Conservation (phyloP, 1,140 invertebrate species). For the Trialeurodes vaporariorum region DNA sequence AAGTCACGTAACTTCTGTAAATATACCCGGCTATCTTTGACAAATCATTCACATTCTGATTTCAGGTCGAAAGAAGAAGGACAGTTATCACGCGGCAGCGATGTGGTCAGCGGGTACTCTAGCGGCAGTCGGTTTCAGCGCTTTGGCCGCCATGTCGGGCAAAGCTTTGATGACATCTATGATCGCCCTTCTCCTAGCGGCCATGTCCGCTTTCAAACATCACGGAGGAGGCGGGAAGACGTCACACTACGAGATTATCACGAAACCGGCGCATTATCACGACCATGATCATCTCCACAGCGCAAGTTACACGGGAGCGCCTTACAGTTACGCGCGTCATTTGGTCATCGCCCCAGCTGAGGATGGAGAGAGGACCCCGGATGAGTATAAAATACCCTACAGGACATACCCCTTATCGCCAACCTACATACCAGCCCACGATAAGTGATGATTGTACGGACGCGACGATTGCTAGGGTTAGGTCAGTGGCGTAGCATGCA, state of each 20-base stretch:
- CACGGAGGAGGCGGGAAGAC: conserved; percentile 35
- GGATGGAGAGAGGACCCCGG: not conserved
- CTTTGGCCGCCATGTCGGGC: conserved; percentile 58
- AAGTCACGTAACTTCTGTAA: too few relatives aligned
- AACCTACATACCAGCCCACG: not conserved
- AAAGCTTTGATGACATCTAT: conserved; percentile 71
- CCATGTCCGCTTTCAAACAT: conserved; percentile 51
- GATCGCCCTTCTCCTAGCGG: conserved; percentile 62
- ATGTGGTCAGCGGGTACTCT: conserved; percentile 49
- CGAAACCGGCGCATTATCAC: conserved; percentile 59
- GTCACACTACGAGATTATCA: conserved; percentile 57
- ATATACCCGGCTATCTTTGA: too few relatives aligned
- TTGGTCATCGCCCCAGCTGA: conserved; percentile 1
- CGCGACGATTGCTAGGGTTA: too few relatives aligned
- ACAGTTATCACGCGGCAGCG: conserved; percentile 26
- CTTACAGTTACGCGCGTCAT: conserved; percentile 19
- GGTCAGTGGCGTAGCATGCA: too few relatives aligned
- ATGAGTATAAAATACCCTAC: not conserved
- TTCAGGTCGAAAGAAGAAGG: conserved; percentile 23
- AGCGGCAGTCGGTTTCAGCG: conserved; percentile 57
- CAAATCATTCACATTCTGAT: too few relatives aligned
- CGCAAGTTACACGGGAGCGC: conserved; percentile 18
- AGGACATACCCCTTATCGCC: not conserved
- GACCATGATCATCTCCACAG: conserved; percentile 46
- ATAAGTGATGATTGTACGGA: not conserved